Evolutionary conservation across 2,888 invertebrate genomes (phyloP), one percentile per base, ranked within the genome.

Genomic region (Graphium colonna): DNA sequence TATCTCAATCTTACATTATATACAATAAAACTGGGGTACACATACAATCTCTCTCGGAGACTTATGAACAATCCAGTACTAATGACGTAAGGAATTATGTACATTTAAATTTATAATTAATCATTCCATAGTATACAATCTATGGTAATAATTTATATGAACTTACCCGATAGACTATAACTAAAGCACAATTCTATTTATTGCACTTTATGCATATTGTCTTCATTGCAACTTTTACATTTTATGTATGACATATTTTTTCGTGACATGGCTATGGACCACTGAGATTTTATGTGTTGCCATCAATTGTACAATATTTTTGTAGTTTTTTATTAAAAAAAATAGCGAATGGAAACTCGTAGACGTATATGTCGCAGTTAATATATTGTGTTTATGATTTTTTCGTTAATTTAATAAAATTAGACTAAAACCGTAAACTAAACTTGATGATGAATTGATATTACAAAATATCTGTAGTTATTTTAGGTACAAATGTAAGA

Each of bases 141-240:
- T 26, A 53, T 60, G 59, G 62, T 54, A 59, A 51, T 39, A 60
- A 59, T 64, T 57, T 59, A 59, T 51, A 48, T 58, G 51, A 57
- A 49, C 57, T 57, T 59, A 61, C 17, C 31, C 8, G 9, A n/a
- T 42, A 44, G 26, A 21, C 12, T 54, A 52, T 61, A 51, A 39
- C 58, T 68, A 67, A 64, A 73, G 73, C 66, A 73, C 71, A 73
- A 72, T 68, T 21, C 56, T 53, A 58, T 39, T 73, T 75, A 73
- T 75, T 75, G 73, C 73, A 74, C 73, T 73, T 67, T 61, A 63
- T 61, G 65, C 52, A 71, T 73, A 73, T 74, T 74, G 73, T 74
- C 74, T 68, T 69, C 48, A 44, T 63, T 59, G 59, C 63, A 61
- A 61, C 58, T 21, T 21, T 21, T 21, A 38, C 13, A 5, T 21